Evolutionary conservation across 1,140 invertebrate genomes (phyloP).

Genomic region (Amyelois transitella): DNA sequence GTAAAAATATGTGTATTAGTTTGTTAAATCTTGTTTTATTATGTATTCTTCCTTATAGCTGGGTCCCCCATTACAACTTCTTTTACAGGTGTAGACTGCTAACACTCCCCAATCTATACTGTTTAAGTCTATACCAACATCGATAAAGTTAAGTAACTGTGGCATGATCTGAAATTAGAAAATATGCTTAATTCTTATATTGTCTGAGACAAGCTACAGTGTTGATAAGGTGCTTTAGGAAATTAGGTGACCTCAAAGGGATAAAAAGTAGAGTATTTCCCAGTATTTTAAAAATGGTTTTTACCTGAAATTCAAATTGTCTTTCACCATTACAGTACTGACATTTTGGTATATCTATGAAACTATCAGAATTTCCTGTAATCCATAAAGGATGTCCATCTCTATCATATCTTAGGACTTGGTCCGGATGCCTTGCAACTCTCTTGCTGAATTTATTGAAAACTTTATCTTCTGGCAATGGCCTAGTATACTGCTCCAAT

Average conservation of each 20-base stretch:
- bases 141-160: slow-evolving; percentile 86
- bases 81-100: slow-evolving; percentile 88
- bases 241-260: too few relatives aligned
- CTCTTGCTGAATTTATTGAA: slow-evolving; percentile 82
- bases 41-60: slow-evolving; percentile 86
- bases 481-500: slow-evolving; percentile 76
- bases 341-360: slow-evolving; percentile 80
- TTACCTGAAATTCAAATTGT: slow-evolving; percentile 94
- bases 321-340: slow-evolving; percentile 82
- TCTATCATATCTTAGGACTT: slow-evolving; percentile 89
- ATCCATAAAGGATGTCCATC: slow-evolving; percentile 88
- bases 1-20: slow-evolving; percentile 34
- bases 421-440: slow-evolving; percentile 78
- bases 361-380: slow-evolving; percentile 71
- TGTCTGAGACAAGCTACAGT: too few relatives aligned
- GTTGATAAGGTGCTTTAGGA: too few relatives aligned
- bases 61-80: slow-evolving; percentile 80
- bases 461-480: slow-evolving; percentile 80
- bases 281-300: neutral
- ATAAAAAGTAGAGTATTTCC: too few relatives aligned
- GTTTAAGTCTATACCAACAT: slow-evolving; percentile 80
- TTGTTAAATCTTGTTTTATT: slow-evolving; percentile 90
- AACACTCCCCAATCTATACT: slow-evolving; percentile 94
- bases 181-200: too few relatives aligned
- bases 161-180: slow-evolving; percentile 87